phyloP scores from a whole-genome alignment of 2,797 vertebrate genomes.

The Acrossocheilus fasciatus region DNA sequence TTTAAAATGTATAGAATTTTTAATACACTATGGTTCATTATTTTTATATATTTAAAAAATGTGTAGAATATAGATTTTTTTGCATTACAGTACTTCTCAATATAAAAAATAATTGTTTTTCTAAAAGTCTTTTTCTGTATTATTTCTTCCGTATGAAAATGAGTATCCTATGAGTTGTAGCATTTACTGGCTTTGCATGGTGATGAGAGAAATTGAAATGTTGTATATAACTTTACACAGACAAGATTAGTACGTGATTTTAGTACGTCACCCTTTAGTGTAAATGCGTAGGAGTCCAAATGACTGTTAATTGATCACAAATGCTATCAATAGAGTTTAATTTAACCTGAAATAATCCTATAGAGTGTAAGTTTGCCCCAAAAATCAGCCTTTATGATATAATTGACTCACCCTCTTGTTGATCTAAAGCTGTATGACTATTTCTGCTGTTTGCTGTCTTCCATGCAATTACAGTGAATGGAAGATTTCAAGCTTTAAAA shows the following conservation, averaged over 20 bases:
- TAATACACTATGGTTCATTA: not conserved
- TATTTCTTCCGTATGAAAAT: not conserved
- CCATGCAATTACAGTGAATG: not conserved
- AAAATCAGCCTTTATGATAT: not conserved
- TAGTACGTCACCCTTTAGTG: not conserved
- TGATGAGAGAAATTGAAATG: not conserved
- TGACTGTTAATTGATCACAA: not conserved
- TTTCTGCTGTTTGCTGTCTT: not conserved
- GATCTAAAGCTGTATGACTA: not conserved
- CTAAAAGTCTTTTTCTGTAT: not conserved
- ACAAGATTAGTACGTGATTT: not conserved
- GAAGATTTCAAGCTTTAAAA: not conserved
- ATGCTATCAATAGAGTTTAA: not conserved
- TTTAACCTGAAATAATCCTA: not conserved
- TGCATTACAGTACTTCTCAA: no score
- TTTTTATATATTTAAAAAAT: not conserved
- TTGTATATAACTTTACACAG: not conserved
- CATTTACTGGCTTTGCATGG: not conserved
- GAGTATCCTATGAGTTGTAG: not conserved
- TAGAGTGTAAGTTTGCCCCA: not conserved
- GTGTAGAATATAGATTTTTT: no score
- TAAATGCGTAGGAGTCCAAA: not conserved
- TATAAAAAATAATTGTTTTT: not conserved
- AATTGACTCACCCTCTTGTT: not conserved
- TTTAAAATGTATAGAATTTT: not conserved